A percentile compares a stretch with the other conserved stretches of the same genome.
phyloP scores from a whole-genome alignment of 2,797 vertebrate genomes.

The Phataginus tetradactyla region DNA sequence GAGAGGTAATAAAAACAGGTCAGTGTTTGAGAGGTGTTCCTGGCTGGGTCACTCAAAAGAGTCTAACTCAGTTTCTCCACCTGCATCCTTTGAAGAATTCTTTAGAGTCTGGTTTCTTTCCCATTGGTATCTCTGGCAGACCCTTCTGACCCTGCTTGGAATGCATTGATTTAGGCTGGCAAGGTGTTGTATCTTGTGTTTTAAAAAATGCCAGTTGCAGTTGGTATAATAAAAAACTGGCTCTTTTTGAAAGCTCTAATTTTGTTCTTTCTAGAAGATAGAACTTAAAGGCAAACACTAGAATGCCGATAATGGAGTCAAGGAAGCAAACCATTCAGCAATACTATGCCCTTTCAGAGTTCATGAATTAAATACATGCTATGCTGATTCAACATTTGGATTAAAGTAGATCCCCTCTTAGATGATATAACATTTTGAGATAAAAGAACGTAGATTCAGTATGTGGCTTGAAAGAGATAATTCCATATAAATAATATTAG shows the following conservation, averaged over 20 bases:
- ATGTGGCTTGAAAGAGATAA: slow-evolving; percentile 24
- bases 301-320: slow-evolving; percentile 82
- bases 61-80: neutral
- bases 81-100: slow-evolving; percentile 46
- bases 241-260: slow-evolving; percentile 61
- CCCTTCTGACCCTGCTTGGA: neutral
- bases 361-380: slow-evolving; percentile 84
- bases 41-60: neutral
- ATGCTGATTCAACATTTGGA: slow-evolving; percentile 82
- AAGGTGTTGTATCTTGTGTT: neutral
- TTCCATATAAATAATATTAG: slow-evolving; percentile 66
- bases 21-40: slow-evolving; percentile 48
- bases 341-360: slow-evolving; percentile 78
- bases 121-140: neutral
- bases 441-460: slow-evolving; percentile 80
- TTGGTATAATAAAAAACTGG: slow-evolving; percentile 54
- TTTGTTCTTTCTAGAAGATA: slow-evolving; percentile 57
- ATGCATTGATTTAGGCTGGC: neutral
- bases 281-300: slow-evolving; percentile 62
- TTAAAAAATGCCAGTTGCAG: neutral
- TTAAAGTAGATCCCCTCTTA: slow-evolving; percentile 86
- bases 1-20: slow-evolving; percentile 37
- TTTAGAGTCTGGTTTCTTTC: neutral
- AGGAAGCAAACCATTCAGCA: slow-evolving; percentile 80
- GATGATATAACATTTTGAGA: slow-evolving; percentile 85